Evolutionary conservation across 2,888 invertebrate genomes (phyloP).

Genomic region (Patella pellucida): DNA sequence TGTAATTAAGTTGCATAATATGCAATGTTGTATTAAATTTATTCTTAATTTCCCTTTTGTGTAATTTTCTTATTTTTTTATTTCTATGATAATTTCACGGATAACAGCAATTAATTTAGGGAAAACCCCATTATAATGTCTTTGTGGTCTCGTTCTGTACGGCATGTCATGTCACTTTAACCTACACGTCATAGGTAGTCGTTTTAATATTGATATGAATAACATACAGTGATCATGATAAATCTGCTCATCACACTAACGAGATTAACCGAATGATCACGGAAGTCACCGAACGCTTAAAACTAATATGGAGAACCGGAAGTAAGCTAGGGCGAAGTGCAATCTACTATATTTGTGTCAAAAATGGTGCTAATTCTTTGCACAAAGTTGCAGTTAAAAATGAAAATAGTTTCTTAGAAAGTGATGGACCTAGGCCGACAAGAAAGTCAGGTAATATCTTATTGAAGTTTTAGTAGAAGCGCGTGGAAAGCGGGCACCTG

Average conservation of each 20-base stretch:
- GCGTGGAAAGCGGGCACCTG: not conserved
- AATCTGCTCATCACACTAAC: not conserved
- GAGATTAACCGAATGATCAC: not conserved
- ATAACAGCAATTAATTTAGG: too few species aligned
- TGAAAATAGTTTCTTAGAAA: conserved; percentile 26
- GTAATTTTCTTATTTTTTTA: too few species aligned
- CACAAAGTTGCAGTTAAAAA: conserved; percentile 23
- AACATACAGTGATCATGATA: not conserved
- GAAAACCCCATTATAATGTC: too few species aligned
- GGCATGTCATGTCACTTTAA: too few species aligned
- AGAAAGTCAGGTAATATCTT: conserved; percentile 50
- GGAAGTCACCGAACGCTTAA: conserved; percentile 20
- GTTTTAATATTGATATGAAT: too few species aligned
- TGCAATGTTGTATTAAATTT: too few species aligned
- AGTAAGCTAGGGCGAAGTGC: conserved; percentile 44
- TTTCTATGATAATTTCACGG: too few species aligned
- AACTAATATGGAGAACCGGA: conserved; percentile 52
- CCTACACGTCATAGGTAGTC: too few species aligned
- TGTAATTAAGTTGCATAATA: too few species aligned
- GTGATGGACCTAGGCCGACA: conserved; percentile 56
- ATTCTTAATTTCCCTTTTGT: too few species aligned
- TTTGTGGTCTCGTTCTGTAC: too few species aligned
- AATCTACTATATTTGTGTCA: conserved; percentile 6
- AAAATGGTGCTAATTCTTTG: conserved; percentile 15
- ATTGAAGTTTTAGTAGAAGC: too few species aligned